Evolutionary conservation across 2,113 vertebrate species (phyloP).

Genomic region (Nycticebus coucang): DNA sequence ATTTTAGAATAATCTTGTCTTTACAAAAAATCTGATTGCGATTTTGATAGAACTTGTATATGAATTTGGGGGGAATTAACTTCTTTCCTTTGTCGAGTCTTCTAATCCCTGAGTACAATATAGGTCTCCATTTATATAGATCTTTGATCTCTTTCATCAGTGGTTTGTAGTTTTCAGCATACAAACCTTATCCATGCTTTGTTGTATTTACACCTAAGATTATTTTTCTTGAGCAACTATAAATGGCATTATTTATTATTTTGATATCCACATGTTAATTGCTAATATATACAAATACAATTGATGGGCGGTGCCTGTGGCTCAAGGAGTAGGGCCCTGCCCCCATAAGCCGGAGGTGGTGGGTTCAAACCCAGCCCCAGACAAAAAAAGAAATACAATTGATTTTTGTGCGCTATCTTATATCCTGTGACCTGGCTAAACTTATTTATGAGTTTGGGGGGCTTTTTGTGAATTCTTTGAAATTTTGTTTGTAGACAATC

Average conservation of each 20-base stretch:
- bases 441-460: background rate
- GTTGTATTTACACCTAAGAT: background rate
- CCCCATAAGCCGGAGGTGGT: no score
- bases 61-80: background rate
- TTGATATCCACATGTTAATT: background rate
- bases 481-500: background rate
- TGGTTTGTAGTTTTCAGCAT: background rate
- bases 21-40: background rate
- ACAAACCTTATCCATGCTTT: background rate
- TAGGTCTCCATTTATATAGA: background rate
- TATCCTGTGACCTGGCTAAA: background rate
- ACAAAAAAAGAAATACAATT: background rate
- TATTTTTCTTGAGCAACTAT: background rate
- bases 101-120: background rate
- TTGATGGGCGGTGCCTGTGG: no score
- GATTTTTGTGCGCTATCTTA: background rate
- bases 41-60: background rate
- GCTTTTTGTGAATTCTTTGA: background rate
- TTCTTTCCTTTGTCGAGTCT: background rate
- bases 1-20: slow-evolving; percentile 7
- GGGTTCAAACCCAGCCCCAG: no score
- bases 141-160: slow-evolving; percentile 5
- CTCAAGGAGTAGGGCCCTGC: no score
- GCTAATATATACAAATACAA: background rate
- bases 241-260: background rate